Base-by-base conservation (phyloP, 2,888 invertebrate genomes). In the Trissolcus brochymenae region DNA sequence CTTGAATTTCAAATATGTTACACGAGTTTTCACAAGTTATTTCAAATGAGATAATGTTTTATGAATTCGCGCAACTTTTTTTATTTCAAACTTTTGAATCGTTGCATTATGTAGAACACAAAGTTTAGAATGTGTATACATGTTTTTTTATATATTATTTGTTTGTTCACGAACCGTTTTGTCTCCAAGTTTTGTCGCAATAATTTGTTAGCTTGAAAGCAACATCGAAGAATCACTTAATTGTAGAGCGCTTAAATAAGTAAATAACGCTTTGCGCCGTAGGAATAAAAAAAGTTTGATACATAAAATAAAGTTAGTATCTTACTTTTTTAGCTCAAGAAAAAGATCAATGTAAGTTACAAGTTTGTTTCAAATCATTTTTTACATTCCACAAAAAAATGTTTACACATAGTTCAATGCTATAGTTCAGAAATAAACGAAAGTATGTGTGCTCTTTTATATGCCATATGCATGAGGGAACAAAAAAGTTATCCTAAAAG, bases 401-500 rank as follows among this genome's bases (percentile, higher is more conserved):
- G 21, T 21, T 21, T 4, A 21, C 1, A 4, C 21, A 21, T 2
- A 21, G 21, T 21, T 21, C 21, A 21, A 2, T 21, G 21, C 21
- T 21, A 21, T 21, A 21, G 2, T 21, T 21, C 21, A 4, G 25
- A 6, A 25, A 21, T 21, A 25, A 25, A 25, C 25, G 25, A 25
- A 25, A 25, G 25, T 25, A 25, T 25, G 25, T 25, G 25, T 25
- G 25, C 25, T 25, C 25, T 25, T 25, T 25, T 4, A 25, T 25
- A 25, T 25, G 25, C 4, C 4, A 25, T n/a, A n/a, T 25, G 25
- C 25, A 25, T 57, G 17, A 13, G 60, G 29, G 21, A 17, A 9
- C 13, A n/a, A 25, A 60, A 62, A 25, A 60, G 50, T 29, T 29
- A 62, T 67, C 73, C 67, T 75, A 75, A 79, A 75, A 62, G 62